phyloP scores from a whole-genome alignment of 2,113 vertebrate genomes.

The Suncus etruscus region DNA sequence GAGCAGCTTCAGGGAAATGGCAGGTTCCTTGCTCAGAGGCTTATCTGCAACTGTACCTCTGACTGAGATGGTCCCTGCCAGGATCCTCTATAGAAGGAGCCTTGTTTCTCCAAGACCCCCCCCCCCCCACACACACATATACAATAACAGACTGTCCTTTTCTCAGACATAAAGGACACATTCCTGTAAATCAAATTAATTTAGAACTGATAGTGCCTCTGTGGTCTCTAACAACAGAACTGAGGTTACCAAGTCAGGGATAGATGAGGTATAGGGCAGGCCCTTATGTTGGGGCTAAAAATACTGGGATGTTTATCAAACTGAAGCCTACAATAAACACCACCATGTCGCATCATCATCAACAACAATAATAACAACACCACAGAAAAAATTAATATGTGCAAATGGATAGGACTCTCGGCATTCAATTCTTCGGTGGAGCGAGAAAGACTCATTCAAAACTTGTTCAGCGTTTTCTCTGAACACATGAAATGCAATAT shows the following conservation, averaged over 20 bases:
- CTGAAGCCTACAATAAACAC: not conserved
- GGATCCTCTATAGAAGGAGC: not conserved
- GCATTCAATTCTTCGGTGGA: not conserved
- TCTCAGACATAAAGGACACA: not conserved
- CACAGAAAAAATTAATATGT: not conserved
- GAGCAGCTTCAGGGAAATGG: slow-evolving; percentile 56
- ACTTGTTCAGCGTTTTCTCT: not conserved
- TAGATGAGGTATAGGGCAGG: too few relatives aligned
- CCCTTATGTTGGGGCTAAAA: too few relatives aligned
- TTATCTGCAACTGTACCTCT: not conserved
- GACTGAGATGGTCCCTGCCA: not conserved
- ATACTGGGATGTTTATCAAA: too few relatives aligned
- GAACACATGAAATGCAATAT: not conserved
- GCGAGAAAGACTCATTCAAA: slow-evolving; percentile 25
- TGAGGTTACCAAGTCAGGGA: too few relatives aligned
- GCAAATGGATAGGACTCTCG: not conserved
- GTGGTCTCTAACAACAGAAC: too few relatives aligned
- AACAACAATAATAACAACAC: not conserved
- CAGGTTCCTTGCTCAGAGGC: slow-evolving; percentile 7
- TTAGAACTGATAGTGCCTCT: not conserved
- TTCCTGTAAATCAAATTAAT: not conserved
- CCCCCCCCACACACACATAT: too few relatives aligned
- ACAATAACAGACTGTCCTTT: not conserved
- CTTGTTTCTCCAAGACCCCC: slow-evolving; percentile 25
- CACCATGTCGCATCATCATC: not conserved